Conservation (phyloP, 2,888 invertebrate species). For the Agrilus cyanescens region DNA sequence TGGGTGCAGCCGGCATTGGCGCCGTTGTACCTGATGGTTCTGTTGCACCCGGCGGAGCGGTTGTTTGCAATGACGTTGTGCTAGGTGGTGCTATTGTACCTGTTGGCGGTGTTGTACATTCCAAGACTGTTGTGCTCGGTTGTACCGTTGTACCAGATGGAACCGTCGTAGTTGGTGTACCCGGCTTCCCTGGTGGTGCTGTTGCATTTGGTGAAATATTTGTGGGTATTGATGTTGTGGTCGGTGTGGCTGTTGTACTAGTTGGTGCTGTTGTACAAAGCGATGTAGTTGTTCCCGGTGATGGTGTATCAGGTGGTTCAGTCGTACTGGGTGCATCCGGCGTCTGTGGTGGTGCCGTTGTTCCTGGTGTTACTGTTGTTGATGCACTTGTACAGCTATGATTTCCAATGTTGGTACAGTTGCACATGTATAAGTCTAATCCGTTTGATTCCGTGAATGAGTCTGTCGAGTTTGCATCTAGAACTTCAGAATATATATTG, state of each 20-base stretch:
- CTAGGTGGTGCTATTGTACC: background rate
- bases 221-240: too few relatives aligned
- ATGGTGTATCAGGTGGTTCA: too few relatives aligned
- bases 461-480: too few relatives aligned
- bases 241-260: too few relatives aligned
- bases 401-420: too few relatives aligned
- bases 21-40: background rate
- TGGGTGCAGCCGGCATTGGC: background rate
- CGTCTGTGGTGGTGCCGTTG: background rate
- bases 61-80: too few relatives aligned
- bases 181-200: background rate
- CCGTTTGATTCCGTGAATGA: too few relatives aligned
- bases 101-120: background rate
- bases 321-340: background rate
- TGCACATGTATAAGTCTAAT: too few relatives aligned
- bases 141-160: background rate
- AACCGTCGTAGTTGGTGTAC: background rate
- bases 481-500: too few relatives aligned
- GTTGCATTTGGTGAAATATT: background rate
- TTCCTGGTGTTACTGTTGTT: background rate
- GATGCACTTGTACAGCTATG: too few relatives aligned
- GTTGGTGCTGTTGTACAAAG: too few relatives aligned
- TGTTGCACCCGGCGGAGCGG: background rate
- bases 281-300: too few relatives aligned
- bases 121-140: background rate